Conservation (phyloP, 1,140 invertebrate species). For the Apolygus lucorum region DNA sequence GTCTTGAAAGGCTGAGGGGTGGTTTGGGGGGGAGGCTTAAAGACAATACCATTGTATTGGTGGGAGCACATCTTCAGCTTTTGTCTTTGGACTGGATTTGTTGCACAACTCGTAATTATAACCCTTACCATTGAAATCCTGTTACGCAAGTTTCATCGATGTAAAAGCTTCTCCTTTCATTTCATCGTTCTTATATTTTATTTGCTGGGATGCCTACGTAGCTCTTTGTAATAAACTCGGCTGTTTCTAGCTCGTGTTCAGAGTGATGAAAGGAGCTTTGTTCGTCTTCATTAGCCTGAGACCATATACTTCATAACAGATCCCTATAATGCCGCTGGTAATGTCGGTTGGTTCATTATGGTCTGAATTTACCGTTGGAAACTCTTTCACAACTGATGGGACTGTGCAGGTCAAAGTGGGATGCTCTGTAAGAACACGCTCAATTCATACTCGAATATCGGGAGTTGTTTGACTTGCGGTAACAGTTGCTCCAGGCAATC, state of each 20-base stretch:
- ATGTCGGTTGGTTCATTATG: too few relatives aligned
- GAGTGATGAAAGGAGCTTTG: neutral
- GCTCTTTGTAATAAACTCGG: neutral
- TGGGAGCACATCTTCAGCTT: neutral
- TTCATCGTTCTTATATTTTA: neutral
- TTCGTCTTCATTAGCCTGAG: neutral
- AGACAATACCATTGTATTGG: neutral
- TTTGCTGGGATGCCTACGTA: neutral
- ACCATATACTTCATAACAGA: too few relatives aligned
- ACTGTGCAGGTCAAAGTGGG: too few relatives aligned
- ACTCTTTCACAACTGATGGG: too few relatives aligned
- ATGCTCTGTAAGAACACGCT: too few relatives aligned
- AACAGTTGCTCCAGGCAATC: too few relatives aligned
- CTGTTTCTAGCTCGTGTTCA: neutral
- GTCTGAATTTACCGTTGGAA: too few relatives aligned
- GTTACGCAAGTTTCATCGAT: neutral
- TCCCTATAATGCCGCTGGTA: too few relatives aligned
- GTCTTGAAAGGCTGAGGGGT: neutral
- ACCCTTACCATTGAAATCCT: neutral
- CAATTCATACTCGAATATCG: too few relatives aligned
- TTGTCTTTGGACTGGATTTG: neutral
- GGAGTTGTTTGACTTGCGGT: too few relatives aligned
- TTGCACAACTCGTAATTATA: neutral
- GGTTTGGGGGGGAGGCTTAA: neutral
- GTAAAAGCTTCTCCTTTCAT: neutral